Conservation (phyloP, 2,888 invertebrate species). For the Unio pictorum region DNA sequence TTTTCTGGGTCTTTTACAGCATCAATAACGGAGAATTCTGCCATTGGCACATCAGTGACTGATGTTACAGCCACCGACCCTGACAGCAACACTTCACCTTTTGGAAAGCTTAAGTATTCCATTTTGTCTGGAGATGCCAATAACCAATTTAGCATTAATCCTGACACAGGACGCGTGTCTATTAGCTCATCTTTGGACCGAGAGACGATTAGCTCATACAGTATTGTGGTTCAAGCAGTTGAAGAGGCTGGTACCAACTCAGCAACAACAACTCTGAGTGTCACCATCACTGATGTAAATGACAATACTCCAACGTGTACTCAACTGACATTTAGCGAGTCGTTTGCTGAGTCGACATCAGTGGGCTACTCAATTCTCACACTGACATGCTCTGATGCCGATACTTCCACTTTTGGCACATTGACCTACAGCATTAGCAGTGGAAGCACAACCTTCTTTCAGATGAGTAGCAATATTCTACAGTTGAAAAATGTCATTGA, state of each 20-base stretch:
- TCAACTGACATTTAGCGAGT: constrained; percentile 26
- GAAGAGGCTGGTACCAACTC: constrained; percentile 38
- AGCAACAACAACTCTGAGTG: constrained; percentile 26
- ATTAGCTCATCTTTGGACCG: constrained; percentile 50
- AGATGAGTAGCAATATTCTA: constrained; percentile 24
- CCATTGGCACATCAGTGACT: constrained; percentile 30
- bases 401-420: constrained; percentile 25
- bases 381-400: constrained; percentile 44
- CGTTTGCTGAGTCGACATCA: constrained; percentile 32
- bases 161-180: constrained; percentile 36
- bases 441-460: constrained; percentile 39
- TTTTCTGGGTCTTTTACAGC: constrained; percentile 30
- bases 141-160: constrained; percentile 47
- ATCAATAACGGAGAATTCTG: constrained; percentile 23
- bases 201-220: constrained; percentile 44
- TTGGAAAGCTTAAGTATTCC: constrained; percentile 45
- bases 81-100: constrained; percentile 32
- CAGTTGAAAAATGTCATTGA: constrained; percentile 37
- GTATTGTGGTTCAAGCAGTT: constrained; percentile 33
- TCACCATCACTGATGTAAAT: constrained; percentile 35
- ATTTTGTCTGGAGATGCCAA: constrained; percentile 39
- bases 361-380: constrained; percentile 20
- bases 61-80: constrained; percentile 46
- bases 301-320: constrained; percentile 46
- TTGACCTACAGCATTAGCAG: constrained; percentile 34